Evolutionary conservation across 2,888 invertebrate species (phyloP), one percentile per base, ranked within the genome.

Genomic region (Galerucella nymphaeae): DNA sequence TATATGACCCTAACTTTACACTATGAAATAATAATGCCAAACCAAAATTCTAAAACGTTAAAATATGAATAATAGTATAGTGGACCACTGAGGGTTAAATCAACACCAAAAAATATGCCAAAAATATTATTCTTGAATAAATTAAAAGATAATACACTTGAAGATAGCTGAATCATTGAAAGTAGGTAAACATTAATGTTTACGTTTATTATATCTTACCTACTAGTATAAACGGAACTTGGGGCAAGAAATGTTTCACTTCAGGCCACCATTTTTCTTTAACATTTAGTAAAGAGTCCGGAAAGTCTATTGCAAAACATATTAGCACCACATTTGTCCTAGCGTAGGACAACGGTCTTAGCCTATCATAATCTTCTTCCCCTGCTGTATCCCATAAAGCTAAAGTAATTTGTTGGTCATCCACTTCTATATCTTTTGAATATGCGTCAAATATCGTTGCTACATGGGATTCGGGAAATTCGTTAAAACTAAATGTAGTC

Each of bases 261-360:
- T 91, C 91, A 1, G 90, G 91, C 42, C 88, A 89, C 91, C 91
- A 91, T 82, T 91, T 91, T 81, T 90, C 89, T 18, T 88, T 88
- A 74, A 91, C 89, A 81, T 91, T 91, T 79, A 89, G 88, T 79
- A 91, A 84, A 76, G 90, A 90, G 83, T 90, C 90, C 6, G 90
- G 90, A 77, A 88, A 89, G 83, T 90, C 90, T 75, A 91, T 89
- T 64, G 89, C 88, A 85, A 90, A 91, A 84, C 91, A 91, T 87
- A 91, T 89, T 64, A 91, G 85, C 73, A 91, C 89, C 74, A 91
- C 90, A 82, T 90, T 90, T 4, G 90, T 91, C 82, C 90, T 90
- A 10, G 90, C 89, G 80, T 90, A 90, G 20, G 88, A 89, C 48
- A 89, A 82, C 13, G 89, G 90, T 42, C 90, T 84, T 53, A 90